Evolutionary conservation across 2,888 invertebrate genomes (phyloP), one percentile per base, ranked within the genome.

Genomic region (Melanargia galathea): DNA sequence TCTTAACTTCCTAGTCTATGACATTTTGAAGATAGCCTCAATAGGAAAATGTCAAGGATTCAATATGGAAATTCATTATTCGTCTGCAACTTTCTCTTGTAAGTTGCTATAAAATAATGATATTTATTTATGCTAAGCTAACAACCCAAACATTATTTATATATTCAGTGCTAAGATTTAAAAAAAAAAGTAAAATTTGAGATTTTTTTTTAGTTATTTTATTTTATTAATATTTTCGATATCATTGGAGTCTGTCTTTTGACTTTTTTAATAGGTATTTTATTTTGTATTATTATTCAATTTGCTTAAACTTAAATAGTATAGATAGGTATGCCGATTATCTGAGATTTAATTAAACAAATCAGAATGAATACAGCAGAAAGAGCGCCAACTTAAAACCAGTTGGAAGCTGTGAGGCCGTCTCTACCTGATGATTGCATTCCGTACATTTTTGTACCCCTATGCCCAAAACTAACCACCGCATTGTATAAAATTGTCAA

Each of bases 341-440:
- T n/a, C n/a, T n/a, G n/a, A n/a, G n/a, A n/a, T 52, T 62, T 57
- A 35, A 52, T 63, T 60, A 46, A 64, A 64, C 20, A 49, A 51
- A 45, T 43, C 16, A 59, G 35, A 59, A 40, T 16, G 38, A 51
- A 24, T 35, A 16, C 48, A 30, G 33, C 65, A 62, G 66, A 67
- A 67, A 67, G 64, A 65, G 56, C 60, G 60, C 49, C 48, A 60
- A 49, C 59, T 55, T 22, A 58, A 71, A 77, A 78, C 78, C 77
- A 71, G 77, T 78, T 72, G 57, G 55, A 51, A 56, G 63, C 67
- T 65, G 69, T 60, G 64, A 63, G 61, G 60, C 67, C 69, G 52
- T 69, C 75, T 69, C 75, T 78, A 78, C 80, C 79, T 78, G 78
- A 75, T 73, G 74, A 66, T 70, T 71, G 69, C 74, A 80, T 79